Conservation (phyloP, 2,113 vertebrate genomes). For the Strigops habroptila region DNA sequence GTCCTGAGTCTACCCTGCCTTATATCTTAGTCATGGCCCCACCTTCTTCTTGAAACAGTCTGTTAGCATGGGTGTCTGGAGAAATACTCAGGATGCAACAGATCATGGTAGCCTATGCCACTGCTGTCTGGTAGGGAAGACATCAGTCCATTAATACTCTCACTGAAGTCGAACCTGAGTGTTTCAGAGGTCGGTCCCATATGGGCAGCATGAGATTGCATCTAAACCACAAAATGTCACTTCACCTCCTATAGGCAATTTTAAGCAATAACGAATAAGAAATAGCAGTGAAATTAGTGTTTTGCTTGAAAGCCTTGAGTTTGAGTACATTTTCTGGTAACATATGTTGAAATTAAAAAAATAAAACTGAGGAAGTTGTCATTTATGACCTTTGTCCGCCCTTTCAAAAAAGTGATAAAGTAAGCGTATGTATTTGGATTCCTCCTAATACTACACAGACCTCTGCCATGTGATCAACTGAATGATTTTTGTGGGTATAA, state of each 20-base stretch:
- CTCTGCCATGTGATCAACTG: background rate
- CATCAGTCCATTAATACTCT: background rate
- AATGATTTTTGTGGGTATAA: background rate
- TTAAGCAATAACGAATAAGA: background rate
- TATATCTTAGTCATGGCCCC: background rate
- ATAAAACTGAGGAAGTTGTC: slow-evolving; percentile 28
- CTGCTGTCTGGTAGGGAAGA: fast-evolving
- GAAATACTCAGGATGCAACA: background rate
- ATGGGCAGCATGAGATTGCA: background rate
- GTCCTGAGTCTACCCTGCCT: background rate
- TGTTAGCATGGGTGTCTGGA: background rate
- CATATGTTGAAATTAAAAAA: slow-evolving; percentile 15
- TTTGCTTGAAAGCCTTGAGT: background rate
- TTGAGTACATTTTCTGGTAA: background rate
- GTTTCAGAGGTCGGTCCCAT: background rate
- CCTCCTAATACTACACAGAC: background rate
- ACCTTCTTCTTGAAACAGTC: background rate
- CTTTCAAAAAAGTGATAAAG: slow-evolving; percentile 41
- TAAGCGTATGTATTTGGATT: slow-evolving; percentile 23
- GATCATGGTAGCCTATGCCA: fast-evolving
- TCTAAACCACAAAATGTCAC: background rate
- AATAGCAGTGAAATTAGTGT: background rate
- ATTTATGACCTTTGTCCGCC: slow-evolving; percentile 29
- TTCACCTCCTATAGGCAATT: background rate
- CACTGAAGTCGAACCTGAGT: background rate